Base-by-base conservation (phyloP, 2,797 vertebrate species). In the Takifugu ocellatus region DNA sequence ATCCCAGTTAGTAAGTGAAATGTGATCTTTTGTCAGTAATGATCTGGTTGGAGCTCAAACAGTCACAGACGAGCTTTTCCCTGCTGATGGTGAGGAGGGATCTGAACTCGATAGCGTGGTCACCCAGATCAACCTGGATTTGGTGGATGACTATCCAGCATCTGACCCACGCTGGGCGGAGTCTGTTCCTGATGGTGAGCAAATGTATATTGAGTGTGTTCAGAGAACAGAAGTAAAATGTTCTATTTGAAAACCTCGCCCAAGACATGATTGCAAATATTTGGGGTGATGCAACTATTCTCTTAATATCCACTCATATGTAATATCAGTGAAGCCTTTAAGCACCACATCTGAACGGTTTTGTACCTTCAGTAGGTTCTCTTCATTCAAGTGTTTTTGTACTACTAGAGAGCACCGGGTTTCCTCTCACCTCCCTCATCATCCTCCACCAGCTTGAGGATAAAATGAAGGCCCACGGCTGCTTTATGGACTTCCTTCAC, bases 121-220 rank as follows among this genome's bases (percentile, higher is more conserved):
- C 61, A 92, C 87, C 25, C 93, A 91, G 33, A 95, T 98, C 72
- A 92, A 96, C 48, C 77, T 94, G 62, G 95, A 97, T 61, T 87
- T 98, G 70, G 85, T 97, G 68, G 95, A 99, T 14, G 97, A 98
- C 64, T 99, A 95, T 65, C 96, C 97, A 3, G 95, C 96, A 1
- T 96, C 94, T 3, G 97, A 99, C 72, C 97, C 97, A 0, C 92
- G 97, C 56, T 99, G 97, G 97, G 96, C 96, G 0, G 95, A 98
- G 76, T 98, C 96, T 5, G 93, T 98, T 21, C 95, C 95, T 0
- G 94, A 97, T 10, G 97, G 97, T 98, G 82, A 39, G 17, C 15
- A 11, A 2, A 17, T 21, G 21, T 21, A 21, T 21, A 21, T 21
- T 21, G 21, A 21, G 21, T 21, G 43, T 17, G 43, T 7, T 17